Evolutionary conservation across 1,140 invertebrate genomes (phyloP).

Genomic region (Neodiprion pinetum): DNA sequence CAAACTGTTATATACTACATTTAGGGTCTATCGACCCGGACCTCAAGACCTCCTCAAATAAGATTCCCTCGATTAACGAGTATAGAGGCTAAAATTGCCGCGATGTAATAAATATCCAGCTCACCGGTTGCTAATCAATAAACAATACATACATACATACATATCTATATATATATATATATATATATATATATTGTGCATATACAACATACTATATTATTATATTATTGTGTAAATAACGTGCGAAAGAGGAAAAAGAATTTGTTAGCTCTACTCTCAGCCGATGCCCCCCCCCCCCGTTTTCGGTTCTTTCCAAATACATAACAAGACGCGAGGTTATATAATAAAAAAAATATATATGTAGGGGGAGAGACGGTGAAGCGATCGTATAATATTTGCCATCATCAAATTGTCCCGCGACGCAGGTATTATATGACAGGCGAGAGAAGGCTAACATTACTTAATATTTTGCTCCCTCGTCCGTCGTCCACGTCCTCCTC

Average conservation of each 20-base stretch:
- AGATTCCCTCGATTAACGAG: too few species aligned
- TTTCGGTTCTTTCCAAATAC: too few species aligned
- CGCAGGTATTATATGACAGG: neutral
- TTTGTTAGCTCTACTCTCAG: neutral
- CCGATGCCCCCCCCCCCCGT: too few species aligned
- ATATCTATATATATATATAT: neutral
- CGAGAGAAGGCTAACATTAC: conserved; percentile 5
- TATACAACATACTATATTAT: neutral
- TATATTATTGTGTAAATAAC: neutral
- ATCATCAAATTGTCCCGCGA: neutral
- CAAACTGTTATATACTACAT: too few species aligned
- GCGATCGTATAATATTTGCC: neutral
- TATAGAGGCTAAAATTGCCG: too few species aligned
- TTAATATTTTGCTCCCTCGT: neutral
- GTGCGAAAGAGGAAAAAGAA: neutral
- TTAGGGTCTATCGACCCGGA: too few species aligned
- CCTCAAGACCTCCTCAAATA: too few species aligned
- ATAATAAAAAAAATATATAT: too few species aligned
- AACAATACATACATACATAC: neutral
- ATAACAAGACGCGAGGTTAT: too few species aligned
- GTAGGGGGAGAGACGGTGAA: neutral
- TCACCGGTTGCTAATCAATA: too few species aligned
- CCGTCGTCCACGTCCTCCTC: neutral
- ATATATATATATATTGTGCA: neutral
- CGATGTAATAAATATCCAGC: too few species aligned